phyloP scores from a whole-genome alignment of 2,113 vertebrate genomes.

The Triplophysa dalaica region DNA sequence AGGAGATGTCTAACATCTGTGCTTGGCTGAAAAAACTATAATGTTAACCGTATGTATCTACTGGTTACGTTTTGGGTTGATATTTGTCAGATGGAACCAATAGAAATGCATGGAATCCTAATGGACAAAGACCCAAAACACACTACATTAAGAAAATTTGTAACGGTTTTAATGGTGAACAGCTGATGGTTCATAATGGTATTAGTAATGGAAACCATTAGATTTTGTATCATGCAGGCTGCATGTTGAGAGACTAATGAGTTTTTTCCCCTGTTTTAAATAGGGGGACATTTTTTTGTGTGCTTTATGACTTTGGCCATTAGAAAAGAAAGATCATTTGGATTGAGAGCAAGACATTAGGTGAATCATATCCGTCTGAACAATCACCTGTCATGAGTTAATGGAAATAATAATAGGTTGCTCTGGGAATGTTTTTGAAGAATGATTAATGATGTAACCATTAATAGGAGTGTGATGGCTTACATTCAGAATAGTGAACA shows the following conservation, averaged over 20 bases:
- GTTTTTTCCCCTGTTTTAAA: background rate
- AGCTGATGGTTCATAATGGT: too few species aligned
- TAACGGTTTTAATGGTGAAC: too few species aligned
- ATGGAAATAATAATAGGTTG: constrained; percentile 21
- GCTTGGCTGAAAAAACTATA: constrained; percentile 60
- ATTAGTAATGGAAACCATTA: too few species aligned
- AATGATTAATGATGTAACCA: constrained; percentile 50
- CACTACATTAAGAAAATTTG: too few species aligned
- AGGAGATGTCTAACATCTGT: constrained; percentile 69
- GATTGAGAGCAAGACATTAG: constrained; percentile 13
- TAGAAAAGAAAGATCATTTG: background rate
- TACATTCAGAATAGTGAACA: constrained; percentile 59
- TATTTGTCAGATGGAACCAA: too few species aligned
- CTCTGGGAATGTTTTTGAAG: constrained; percentile 25
- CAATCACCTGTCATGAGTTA: constrained; percentile 26
- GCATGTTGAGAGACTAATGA: background rate
- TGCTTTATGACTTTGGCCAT: background rate
- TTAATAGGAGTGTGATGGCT: constrained; percentile 25
- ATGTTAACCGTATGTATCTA: background rate
- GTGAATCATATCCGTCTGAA: constrained; percentile 29
- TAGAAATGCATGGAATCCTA: too few species aligned
- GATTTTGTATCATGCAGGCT: background rate
- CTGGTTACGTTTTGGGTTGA: too few species aligned
- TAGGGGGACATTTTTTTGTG: background rate
- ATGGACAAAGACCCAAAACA: too few species aligned